A percentile compares a stretch with the other conserved stretches of the same genome.
Conservation (phyloP, 1,140 invertebrate species). For the Aphelinus atriplicis region DNA sequence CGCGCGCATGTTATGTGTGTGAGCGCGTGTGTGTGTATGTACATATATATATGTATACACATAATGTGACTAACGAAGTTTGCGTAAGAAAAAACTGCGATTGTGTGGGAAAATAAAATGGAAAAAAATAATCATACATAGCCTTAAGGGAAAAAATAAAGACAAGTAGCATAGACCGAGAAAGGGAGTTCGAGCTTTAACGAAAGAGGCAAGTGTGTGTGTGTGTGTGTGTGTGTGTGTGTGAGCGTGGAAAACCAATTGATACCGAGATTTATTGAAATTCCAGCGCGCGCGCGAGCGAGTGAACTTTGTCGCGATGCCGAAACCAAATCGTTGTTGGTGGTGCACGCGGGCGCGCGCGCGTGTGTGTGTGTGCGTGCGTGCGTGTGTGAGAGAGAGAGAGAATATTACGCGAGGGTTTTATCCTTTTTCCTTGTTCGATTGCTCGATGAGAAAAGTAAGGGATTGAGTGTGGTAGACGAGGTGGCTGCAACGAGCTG, state of each 20-base stretch:
- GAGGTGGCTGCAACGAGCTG: background rate
- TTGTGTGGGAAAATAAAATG: background rate
- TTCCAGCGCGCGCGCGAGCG: no score
- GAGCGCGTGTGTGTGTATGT: background rate
- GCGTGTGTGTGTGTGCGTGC: background rate
- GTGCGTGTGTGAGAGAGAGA: background rate
- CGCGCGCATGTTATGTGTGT: no score
- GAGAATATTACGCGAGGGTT: no score
- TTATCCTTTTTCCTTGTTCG: no score
- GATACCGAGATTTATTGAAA: no score
- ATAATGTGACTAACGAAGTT: background rate
- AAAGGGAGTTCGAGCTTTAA: constrained; percentile 29
- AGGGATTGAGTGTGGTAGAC: no score
- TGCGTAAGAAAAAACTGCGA: background rate
- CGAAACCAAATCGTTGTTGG: no score
- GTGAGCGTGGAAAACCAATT: no score
- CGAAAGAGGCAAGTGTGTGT: background rate
- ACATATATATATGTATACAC: background rate
- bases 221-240: no score
- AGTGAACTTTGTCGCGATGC: no score
- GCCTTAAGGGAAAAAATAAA: background rate
- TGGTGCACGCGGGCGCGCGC: no score
- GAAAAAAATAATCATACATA: background rate
- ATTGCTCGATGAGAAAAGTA: no score
- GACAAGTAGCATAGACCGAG: constrained; percentile 23